Conservation (phyloP, 2,888 invertebrate genomes). For the Galeopsomyia nigrocyanea region DNA sequence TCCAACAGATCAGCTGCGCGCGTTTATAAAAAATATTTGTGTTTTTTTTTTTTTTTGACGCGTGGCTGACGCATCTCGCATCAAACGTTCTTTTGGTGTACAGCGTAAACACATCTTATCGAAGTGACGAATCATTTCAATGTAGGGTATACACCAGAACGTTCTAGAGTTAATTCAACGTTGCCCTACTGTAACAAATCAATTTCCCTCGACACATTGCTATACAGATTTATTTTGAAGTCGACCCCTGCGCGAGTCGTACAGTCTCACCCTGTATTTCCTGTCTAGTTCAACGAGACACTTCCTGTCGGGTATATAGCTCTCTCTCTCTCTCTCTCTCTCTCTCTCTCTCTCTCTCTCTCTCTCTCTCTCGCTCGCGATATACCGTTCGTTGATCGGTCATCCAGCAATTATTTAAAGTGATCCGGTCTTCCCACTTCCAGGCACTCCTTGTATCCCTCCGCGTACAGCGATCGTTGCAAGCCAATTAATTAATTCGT, state of each 20-base stretch:
- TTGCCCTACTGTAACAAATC: conserved; percentile 4
- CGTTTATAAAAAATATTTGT: too few relatives aligned
- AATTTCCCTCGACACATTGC: conserved; percentile 10
- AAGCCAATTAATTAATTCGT: conserved; percentile 29
- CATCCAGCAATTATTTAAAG: conserved; percentile 31
- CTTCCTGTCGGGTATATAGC: conserved; percentile 38
- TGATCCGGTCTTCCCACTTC: conserved; percentile 42
- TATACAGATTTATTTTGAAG: conserved; percentile 30
- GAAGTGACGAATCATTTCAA: too few relatives aligned
- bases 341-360: too few relatives aligned
- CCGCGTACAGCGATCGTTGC: neutral
- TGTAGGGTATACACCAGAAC: neutral
- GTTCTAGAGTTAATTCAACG: conserved; percentile 1
- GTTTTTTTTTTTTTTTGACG: too few relatives aligned
- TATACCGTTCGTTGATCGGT: conserved; percentile 14
- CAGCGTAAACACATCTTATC: too few relatives aligned
- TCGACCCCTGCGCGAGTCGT: neutral
- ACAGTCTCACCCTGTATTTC: conserved; percentile 41
- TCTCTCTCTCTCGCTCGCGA: too few relatives aligned
- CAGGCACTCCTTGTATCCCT: conserved; percentile 25
- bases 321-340: too few relatives aligned
- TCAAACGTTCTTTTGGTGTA: too few relatives aligned
- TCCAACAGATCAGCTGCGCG: too few relatives aligned
- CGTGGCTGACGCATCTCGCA: too few relatives aligned
- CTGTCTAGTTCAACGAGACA: conserved; percentile 42